These are phyloP conservation scores for Epinephelus cyanopodus DNA, from an alignment of 2,113 vertebrate genomes.

Conservation along the genomic window DNA sequence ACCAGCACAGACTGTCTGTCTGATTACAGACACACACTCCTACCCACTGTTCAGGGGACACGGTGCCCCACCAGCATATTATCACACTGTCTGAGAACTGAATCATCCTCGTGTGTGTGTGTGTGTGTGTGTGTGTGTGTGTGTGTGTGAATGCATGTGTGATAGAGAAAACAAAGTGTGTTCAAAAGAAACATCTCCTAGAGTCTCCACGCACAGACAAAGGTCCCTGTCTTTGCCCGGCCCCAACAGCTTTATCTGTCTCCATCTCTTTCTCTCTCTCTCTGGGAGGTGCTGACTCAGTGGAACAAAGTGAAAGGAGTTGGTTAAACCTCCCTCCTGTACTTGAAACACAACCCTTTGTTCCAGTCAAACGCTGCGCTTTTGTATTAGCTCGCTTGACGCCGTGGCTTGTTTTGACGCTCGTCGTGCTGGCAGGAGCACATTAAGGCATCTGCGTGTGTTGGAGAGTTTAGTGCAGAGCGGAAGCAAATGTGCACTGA, in stretches of 20 bases:
- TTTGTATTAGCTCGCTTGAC: background rate
- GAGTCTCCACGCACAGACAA: constrained; percentile 64
- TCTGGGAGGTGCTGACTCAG: constrained; percentile 67
- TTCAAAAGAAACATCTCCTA: constrained; percentile 55
- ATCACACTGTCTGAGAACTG: constrained; percentile 70
- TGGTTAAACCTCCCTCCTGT: constrained; percentile 30
- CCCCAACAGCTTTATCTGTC: constrained; percentile 37
- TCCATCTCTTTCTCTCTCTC: constrained; percentile 29
- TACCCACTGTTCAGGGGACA: constrained; percentile 58
- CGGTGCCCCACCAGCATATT: constrained; percentile 57
- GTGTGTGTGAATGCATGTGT: constrained; percentile 29
- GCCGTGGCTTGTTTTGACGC: constrained; percentile 37
- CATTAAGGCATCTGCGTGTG: constrained; percentile 9
- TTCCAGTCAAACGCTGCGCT: constrained; percentile 22
- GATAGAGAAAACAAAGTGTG: constrained; percentile 33
- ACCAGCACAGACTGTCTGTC: constrained; percentile 68
- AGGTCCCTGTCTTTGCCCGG: constrained; percentile 56
- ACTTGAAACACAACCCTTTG: constrained; percentile 47
- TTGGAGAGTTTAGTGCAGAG: background rate
- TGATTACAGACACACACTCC: constrained; percentile 67
- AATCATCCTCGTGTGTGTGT: constrained; percentile 58
- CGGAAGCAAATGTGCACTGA: constrained; percentile 28
- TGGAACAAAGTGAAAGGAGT: constrained; percentile 66
- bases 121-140: constrained; percentile 30
- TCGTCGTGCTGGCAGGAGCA: constrained; percentile 15